Conservation (phyloP, 2,797 vertebrate genomes). For the Sebastes baramenuke region DNA sequence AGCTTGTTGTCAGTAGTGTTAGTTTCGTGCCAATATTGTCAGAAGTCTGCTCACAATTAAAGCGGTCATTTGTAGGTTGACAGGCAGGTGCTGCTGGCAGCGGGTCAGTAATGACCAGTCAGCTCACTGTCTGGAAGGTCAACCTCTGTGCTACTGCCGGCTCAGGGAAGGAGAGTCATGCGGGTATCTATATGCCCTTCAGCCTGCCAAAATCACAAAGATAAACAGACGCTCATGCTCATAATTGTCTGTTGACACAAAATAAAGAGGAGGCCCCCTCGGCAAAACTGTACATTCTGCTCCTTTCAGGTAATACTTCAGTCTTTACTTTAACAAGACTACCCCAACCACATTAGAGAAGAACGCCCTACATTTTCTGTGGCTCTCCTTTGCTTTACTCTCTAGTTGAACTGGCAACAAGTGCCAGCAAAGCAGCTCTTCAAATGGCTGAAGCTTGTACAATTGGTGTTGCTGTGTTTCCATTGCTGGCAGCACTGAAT, state of each 20-base stretch:
- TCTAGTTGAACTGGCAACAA: neutral
- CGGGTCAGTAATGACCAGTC: slow-evolving; percentile 14
- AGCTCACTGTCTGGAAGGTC: slow-evolving; percentile 18
- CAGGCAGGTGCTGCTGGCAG: slow-evolving; percentile 7
- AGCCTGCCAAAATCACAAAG: slow-evolving; percentile 3
- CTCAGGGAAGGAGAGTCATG: neutral
- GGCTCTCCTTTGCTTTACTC: neutral
- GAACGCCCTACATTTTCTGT: neutral
- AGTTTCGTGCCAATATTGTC: neutral
- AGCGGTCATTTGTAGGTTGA: slow-evolving; percentile 7
- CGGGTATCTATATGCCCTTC: slow-evolving; percentile 8
- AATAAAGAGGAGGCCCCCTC: neutral
- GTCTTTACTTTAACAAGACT: neutral
- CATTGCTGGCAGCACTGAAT: slow-evolving; percentile 12
- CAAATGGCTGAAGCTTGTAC: neutral
- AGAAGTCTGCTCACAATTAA: neutral
- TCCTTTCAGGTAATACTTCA: neutral
- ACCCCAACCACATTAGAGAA: neutral
- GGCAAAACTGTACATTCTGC: neutral
- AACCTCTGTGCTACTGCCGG: slow-evolving; percentile 22
- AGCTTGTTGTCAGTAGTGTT: neutral
- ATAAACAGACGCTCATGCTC: slow-evolving; percentile 2
- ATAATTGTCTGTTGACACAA: slow-evolving; percentile 8
- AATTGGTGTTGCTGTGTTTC: slow-evolving; percentile 16
- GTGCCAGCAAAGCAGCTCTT: neutral